Evolutionary conservation across 2,797 vertebrate species (phyloP), one percentile per base, ranked within the genome.

Genomic region (Enoplosus armatus): DNA sequence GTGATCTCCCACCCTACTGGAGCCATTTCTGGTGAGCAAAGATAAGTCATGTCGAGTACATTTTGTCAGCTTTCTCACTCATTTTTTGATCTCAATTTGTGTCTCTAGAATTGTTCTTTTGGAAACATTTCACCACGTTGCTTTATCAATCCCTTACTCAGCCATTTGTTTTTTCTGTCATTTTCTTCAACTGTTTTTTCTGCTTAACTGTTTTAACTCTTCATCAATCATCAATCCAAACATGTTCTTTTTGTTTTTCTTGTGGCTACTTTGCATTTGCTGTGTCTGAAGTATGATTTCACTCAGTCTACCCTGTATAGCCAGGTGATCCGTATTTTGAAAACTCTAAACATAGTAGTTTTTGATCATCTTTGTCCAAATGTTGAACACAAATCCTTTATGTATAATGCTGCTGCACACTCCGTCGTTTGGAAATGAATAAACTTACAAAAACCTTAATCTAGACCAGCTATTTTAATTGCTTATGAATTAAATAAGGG

Each of bases 401-500:
- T 51, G 12, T 41, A 27, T 59, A 62, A 51, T 64, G 24, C 22
- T 20, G 2, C 56, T 48, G 6, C 20, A 18, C 16, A 43, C 7
- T 64, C 39, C 31, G 51, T 53, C 24, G 41, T 58, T 54, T 45
- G 39, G 20, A 81, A 87, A 75, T 29, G 6, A 73, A 83, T 62
- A 60, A 72, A 83, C 33, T 43, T 41, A 56, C 73, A 45, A 74
- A 83, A 67, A 48, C 35, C 31, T n/a, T 76, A 81, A 86, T 89
- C 77, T 64, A 72, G 56, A 72, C 58, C 11, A 59, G 83, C 70
- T 65, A 73, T 81, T 88, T 85, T 83, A 86, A 87, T 87, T 87
- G 67, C 75, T 82, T 72, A 79, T 90, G 77, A 91, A 86, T 89
- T 82, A 85, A 88, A 91, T 80, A 75, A 82, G 78, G 16, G 65